Evolutionary conservation across 2,113 vertebrate genomes (phyloP).

Genomic region (Cnemophilus loriae): DNA sequence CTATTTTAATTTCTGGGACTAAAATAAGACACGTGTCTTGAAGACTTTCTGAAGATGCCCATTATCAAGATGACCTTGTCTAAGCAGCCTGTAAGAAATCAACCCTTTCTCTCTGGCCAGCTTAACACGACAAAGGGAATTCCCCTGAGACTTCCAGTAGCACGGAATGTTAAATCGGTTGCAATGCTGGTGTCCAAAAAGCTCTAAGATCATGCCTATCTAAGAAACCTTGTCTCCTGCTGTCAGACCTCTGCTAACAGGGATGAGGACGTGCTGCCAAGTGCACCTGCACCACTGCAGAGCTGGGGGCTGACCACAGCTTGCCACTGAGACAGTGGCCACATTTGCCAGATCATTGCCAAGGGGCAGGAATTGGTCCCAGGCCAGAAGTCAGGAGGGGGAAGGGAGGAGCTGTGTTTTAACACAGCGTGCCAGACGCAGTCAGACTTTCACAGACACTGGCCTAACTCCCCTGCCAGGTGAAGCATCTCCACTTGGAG

Average conservation of each 20-base stretch:
- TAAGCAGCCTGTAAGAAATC: not conserved
- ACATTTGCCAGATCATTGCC: not conserved
- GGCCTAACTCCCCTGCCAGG: not conserved
- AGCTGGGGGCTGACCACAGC: not conserved
- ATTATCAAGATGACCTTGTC: not conserved
- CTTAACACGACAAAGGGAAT: not conserved
- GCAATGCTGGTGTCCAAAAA: not conserved
- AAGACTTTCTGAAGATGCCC: not conserved
- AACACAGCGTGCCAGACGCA: not conserved
- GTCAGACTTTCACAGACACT: not conserved
- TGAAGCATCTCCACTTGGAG: not conserved
- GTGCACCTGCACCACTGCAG: not conserved
- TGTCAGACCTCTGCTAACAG: not conserved
- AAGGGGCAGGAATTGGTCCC: not conserved
- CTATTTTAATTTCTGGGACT: not conserved
- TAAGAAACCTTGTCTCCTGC: not conserved
- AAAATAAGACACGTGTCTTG: not conserved
- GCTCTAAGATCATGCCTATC: not conserved
- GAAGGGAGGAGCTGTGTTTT: not conserved
- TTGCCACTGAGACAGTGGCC: not conserved
- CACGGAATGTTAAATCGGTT: rapidly evolving
- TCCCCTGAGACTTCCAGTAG: not conserved
- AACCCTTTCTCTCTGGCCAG: not conserved
- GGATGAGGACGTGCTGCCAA: not conserved
- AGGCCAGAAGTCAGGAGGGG: not conserved